Evolutionary conservation across 2,113 vertebrate genomes (phyloP).

Genomic region (Caretta caretta): DNA sequence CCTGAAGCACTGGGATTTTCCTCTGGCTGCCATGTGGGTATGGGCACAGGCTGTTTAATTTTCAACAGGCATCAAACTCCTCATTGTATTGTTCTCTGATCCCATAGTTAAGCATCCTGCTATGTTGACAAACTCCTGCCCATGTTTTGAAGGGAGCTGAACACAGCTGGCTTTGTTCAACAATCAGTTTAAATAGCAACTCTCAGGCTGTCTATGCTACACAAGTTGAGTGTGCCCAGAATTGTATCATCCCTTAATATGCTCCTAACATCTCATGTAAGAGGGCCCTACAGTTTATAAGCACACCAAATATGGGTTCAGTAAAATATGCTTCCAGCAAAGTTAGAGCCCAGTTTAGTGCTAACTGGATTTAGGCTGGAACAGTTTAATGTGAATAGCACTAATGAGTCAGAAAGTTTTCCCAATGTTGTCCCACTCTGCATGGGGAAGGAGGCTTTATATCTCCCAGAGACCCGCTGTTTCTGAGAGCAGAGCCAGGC

Average conservation of each 20-base stretch:
- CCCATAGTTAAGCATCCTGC: not conserved
- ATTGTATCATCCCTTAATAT: not conserved
- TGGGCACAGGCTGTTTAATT: not conserved
- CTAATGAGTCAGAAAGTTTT: not conserved
- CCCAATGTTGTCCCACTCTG: not conserved
- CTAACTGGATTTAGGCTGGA: too few relatives aligned
- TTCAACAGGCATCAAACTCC: not conserved
- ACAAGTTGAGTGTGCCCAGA: not conserved
- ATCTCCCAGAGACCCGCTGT: not conserved
- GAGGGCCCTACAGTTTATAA: not conserved
- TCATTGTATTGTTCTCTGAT: not conserved
- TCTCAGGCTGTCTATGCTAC: not conserved
- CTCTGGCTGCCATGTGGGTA: not conserved
- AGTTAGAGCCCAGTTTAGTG: not conserved
- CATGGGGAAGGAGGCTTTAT: not conserved
- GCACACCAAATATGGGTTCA: not conserved
- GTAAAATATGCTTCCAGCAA: not conserved
- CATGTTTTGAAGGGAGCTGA: not conserved
- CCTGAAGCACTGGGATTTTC: not conserved
- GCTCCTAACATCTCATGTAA: not conserved
- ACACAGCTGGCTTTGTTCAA: not conserved
- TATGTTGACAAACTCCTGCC: not conserved
- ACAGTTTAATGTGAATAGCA: not conserved
- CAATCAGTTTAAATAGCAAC: not conserved
- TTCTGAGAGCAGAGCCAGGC: not conserved